These are phyloP conservation scores for Eolophus roseicapilla DNA, from an alignment of 2,113 vertebrate genomes.

Conservation along the genomic window DNA sequence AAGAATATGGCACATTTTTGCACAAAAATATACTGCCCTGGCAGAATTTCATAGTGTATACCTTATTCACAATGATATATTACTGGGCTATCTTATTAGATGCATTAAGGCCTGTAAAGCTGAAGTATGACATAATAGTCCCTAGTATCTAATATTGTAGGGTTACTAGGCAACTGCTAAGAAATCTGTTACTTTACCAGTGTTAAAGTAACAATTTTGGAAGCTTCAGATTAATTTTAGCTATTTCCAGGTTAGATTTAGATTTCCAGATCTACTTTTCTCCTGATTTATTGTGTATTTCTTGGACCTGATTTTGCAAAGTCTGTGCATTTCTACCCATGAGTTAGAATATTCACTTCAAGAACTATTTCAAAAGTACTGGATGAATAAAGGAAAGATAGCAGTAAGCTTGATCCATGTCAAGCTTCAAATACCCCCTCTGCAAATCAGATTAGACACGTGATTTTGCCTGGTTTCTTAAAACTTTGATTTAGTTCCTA, in stretches of 20 bases:
- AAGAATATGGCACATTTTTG: background rate
- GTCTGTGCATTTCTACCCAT: background rate
- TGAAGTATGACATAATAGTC: background rate
- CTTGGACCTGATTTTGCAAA: background rate
- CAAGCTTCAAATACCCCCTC: background rate
- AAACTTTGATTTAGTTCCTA: background rate
- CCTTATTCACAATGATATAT: background rate
- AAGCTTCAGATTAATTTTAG: background rate
- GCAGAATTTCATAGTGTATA: background rate
- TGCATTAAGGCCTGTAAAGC: background rate
- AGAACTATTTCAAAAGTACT: background rate
- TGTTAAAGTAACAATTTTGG: background rate
- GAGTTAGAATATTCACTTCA: background rate
- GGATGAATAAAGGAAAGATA: background rate
- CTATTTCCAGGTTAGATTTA: background rate
- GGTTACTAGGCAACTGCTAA: constrained; percentile 1
- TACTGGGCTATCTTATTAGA: background rate
- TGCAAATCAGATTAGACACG: background rate
- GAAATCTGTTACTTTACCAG: background rate
- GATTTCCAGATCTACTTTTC: background rate
- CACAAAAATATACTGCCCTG: background rate
- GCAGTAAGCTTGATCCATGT: background rate
- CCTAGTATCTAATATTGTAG: background rate
- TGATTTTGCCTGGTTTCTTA: background rate
- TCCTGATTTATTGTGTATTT: background rate